These are phyloP conservation scores for Dichetophora obliterata DNA, from an alignment of 2,888 invertebrate genomes.

Conservation along the genomic window DNA sequence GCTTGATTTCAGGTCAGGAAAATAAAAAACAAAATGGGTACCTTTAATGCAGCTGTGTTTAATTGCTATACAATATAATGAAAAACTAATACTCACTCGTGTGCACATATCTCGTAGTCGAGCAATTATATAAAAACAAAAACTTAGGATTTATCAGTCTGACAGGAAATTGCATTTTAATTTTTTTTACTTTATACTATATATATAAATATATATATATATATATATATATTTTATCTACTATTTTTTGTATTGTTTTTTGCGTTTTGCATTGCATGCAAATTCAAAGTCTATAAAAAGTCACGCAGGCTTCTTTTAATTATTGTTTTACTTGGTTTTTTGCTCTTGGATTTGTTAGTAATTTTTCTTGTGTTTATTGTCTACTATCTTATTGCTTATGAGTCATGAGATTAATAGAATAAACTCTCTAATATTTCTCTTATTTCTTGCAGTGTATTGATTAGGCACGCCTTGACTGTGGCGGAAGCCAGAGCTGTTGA, in stretches of 20 bases:
- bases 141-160: background rate
- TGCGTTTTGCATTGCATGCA: background rate
- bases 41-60: background rate
- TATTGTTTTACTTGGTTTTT: background rate
- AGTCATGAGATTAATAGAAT: no score
- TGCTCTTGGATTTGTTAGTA: background rate
- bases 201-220: no score
- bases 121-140: no score
- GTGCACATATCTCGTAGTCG: background rate
- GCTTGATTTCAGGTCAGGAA: background rate
- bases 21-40: background rate
- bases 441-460: no score
- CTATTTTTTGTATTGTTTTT: background rate
- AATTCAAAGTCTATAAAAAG: background rate
- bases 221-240: background rate
- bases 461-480: no score
- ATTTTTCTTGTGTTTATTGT: no score
- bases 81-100: background rate
- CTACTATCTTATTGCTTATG: no score
- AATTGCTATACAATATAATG: background rate
- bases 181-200: background rate
- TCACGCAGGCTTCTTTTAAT: background rate
- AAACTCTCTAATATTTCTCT: no score
- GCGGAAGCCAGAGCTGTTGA: no score
- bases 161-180: background rate